Evolutionary conservation across 2,797 vertebrate genomes (phyloP), one percentile per base, ranked within the genome.

Genomic region (Mycteria americana): DNA sequence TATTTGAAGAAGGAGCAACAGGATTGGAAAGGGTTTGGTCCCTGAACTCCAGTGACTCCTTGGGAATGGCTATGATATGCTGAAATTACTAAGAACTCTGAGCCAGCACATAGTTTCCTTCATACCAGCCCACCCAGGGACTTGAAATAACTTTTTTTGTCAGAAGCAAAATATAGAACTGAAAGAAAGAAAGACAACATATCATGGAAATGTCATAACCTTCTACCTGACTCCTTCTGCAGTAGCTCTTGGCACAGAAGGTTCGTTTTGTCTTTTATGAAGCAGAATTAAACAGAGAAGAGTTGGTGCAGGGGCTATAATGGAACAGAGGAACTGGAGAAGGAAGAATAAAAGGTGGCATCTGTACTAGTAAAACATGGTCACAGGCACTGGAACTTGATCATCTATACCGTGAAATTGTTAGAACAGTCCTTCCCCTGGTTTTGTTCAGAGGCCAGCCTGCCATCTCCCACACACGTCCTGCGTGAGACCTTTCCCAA

Each of bases 101-200:
- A 95, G 92, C 89, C 95, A 96, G 85, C 79, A 92, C 95, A 95
- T 95, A 95, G 75, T 92, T 95, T 94, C 79, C 92, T 91, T 93
- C 93, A 92, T 95, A 85, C 86, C 89, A 97, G 59, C 94, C 92
- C 84, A 96, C 95, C 95, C 94, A 89, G 64, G n/a, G 53, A 83
- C 81, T 89, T 85, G 89, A 95, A 95, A 94, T 94, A 96, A 93
- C 94, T 31, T 81, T 81, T 81, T 88, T 93, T 74, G 57, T 90
- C 70, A 86, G 50, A 92, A 89, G 21, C 41, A 96, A 96, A 96
- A 85, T n/a, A 64, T 27, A 89, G 67, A 87, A 91, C 70, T 48
- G 13, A 88, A 77, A 93, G 83, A 76, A 23, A 89, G 50, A 89
- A 91, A 81, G 14, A 37, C 67, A 89, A 21, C 45, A 60, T 53